Evolutionary conservation across 2,888 invertebrate species (phyloP), one percentile per base, ranked within the genome.

Genomic region (Parelbella ahira): DNA sequence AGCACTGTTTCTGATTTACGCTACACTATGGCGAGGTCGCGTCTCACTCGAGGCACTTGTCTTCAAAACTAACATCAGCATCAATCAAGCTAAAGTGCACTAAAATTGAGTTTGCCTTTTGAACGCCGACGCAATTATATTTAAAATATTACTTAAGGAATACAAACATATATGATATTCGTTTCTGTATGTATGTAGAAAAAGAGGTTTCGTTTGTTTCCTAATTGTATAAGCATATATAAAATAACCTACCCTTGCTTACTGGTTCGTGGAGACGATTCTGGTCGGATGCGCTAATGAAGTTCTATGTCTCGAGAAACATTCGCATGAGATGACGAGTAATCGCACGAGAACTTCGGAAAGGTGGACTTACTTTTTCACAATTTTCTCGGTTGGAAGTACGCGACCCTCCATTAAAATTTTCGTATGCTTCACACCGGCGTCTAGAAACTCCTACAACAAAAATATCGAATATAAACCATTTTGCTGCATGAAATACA

Each of bases 331-430:
- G 43, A 55, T 47, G 45, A 47, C 48, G 50, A 49, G 51, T 67
- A 69, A 68, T 70, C 66, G 58, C 57, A 58, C 55, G 58, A 63
- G 51, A 59, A 58, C 45, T 51, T 37, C 18, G 33, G 46, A 8
- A 45, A 49, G 12, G 34, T 54, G 10, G 4, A 83, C 86, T 81
- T 73, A 87, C 87, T 76, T 62, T 50, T 41, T 58, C 39, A 86
- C 81, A 63, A 63, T 70, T 42, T 54, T 37, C 56, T 77, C 68
- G 3, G 84, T 74, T 44, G 87, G 87, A 59, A 86, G 60, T 41
- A 75, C 56, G 46, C 80, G 79, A 44, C 87, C 87, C 7, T 79
- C 79, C 60, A 83, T 73, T 29, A 76, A 66, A 48, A 87, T 78
- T 68, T 87, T 87, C 71, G 63, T 77, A 63, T 86, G 63, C 23